A percentile compares a stretch with the other conserved stretches of the same genome.
phyloP scores from a whole-genome alignment of 2,888 invertebrate species.

The Andrena camellia region DNA sequence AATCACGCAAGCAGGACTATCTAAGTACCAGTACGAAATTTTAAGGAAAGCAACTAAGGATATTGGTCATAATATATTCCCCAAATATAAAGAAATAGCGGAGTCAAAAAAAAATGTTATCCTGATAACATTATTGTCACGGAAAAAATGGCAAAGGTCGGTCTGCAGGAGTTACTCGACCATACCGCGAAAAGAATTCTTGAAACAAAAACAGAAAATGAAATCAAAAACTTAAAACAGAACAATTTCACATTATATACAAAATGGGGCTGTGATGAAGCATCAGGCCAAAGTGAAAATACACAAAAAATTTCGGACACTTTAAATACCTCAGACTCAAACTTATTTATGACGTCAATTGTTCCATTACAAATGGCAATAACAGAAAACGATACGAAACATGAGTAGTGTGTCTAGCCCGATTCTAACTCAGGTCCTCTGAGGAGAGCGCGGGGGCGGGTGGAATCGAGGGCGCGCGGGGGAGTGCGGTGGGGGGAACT shows the following conservation, averaged over 20 bases:
- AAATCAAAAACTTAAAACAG: neutral
- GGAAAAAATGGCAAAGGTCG: conserved; percentile 7
- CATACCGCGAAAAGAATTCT: conserved; percentile 9
- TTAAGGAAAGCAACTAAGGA: conserved; percentile 15
- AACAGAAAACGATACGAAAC: neutral
- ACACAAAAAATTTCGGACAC: neutral
- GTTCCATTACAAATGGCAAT: neutral
- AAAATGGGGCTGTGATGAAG: conserved; percentile 12
- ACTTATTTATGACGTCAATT: conserved; percentile 10
- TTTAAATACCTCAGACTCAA: neutral
- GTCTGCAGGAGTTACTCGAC: conserved; percentile 24
- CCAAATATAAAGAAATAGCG: neutral
- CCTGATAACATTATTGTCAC: neutral
- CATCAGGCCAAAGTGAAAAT: conserved; percentile 11
- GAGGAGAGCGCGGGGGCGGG: too few relatives aligned
- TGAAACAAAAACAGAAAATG: neutral
- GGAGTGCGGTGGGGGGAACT: too few relatives aligned
- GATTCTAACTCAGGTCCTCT: too few relatives aligned
- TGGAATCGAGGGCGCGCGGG: too few relatives aligned
- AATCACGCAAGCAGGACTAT: conserved; percentile 13
- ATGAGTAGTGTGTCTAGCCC: too few relatives aligned
- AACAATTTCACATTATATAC: conserved; percentile 1
- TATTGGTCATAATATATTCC: conserved; percentile 24
- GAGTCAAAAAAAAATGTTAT: neutral
- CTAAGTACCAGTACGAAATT: conserved; percentile 18